Conservation (phyloP, 2,113 vertebrate species). For the Pao palembangensis region DNA sequence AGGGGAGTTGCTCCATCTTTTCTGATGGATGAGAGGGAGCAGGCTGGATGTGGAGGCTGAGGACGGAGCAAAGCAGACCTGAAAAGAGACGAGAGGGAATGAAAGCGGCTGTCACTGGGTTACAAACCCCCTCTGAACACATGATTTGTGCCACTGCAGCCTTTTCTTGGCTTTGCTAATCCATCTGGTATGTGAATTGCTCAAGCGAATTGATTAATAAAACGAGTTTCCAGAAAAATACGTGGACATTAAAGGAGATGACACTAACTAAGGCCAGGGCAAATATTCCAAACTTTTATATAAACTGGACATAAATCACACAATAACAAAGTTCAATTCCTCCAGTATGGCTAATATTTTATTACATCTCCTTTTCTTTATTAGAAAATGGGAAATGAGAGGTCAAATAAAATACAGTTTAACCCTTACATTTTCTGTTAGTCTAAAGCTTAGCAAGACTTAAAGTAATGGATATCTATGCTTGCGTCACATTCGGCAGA, state of each 20-base stretch:
- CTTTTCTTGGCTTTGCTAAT: too few species aligned
- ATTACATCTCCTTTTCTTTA: neutral
- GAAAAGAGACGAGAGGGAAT: constrained; percentile 9
- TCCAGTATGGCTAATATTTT: too few species aligned
- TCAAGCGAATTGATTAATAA: neutral
- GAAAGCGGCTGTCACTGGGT: constrained; percentile 23
- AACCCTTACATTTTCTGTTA: too few species aligned
- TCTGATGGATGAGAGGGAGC: constrained; percentile 44
- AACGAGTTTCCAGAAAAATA: too few species aligned
- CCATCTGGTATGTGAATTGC: constrained; percentile 32
- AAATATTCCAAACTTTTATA: too few species aligned
- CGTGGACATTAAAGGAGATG: too few species aligned
- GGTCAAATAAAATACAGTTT: too few species aligned
- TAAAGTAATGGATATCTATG: neutral
- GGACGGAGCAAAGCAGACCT: neutral
- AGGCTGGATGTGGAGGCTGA: constrained; percentile 9
- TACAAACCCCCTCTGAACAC: constrained; percentile 21
- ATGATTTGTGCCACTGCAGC: constrained; percentile 35
- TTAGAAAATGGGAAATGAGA: too few species aligned
- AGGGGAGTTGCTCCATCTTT: constrained; percentile 44
- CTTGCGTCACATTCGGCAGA: neutral
- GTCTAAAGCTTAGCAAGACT: neutral
- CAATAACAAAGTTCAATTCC: too few species aligned
- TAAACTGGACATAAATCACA: too few species aligned
- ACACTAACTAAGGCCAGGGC: too few species aligned